Conservation (phyloP, 2,113 vertebrate species). For the cat (Felis catus) region F.catus_Fca126_mat1.0 CM031413.1:96477501-96478000, state of each 20-base stretch:
- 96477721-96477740: no score
- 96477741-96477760: no score
- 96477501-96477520: neutral
- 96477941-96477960: neutral
- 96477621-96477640: neutral
- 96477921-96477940: neutral
- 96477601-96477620: neutral
- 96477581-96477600: conserved; percentile 31
- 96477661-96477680: no score
- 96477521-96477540: neutral
- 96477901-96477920: neutral
- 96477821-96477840: neutral
- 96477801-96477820: no score
- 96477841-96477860: conserved; percentile 29
- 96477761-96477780: no score
- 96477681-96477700: no score
- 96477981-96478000: neutral
- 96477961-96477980: neutral
- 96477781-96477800: no score
- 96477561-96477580: neutral
- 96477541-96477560: no score
- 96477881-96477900: neutral
- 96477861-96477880: neutral
- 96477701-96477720: no score
- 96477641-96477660: no score